Base-by-base conservation (phyloP, 2,797 vertebrate species). In the Euthynnus affinis region DNA sequence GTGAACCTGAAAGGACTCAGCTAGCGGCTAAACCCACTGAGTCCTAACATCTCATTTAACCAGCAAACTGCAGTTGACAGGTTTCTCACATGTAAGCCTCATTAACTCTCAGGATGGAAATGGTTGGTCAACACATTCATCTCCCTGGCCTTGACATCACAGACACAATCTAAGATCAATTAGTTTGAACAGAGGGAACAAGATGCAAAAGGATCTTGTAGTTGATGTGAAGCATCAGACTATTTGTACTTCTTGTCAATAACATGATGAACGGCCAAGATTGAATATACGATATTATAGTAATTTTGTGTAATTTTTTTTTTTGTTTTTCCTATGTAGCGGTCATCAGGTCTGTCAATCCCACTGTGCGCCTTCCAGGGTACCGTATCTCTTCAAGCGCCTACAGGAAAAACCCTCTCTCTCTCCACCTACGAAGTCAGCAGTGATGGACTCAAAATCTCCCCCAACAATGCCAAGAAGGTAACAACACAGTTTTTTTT, bases 371-470 rank as follows among this genome's bases (percentile, higher is more conserved):
- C 98, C 0, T 98, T 99, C 88, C 98, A 99, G 91, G 98, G 98
- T 23, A 99, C 97, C 0, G 97, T 99, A 13, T 99, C 98, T 18
- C 96, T 99, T 37, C 98, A 98, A 14, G 96, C 97, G 0, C 98
- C 98, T 6, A 97, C 96, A 0, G 98, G 98, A 29, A 99, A 99
- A 92, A 99, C 97, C 0, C 95, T 99, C 2, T 99, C 98, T 23
- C 93, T 99, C 7, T 99, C 98, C 72, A 99, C 98, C 0, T 99
- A 99, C 0, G 98, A 99, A 88, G 97, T 99, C 83, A 98, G 98
- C 90, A 96, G 98, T 2, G 97, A 98, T 15, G 98, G 98, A 61
- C 96, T 97, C 42, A 98, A 93, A 74, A 97, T 99, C 70, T 95
- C 95, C 10, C 98, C 98, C 5, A 89, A 83, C 17, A 88, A 85